Percentiles rank a stretch among this genome's conserved stretches.
Evolutionary conservation across 2,888 invertebrate genomes (phyloP).

Genomic region (Anthophora plumipes): DNA sequence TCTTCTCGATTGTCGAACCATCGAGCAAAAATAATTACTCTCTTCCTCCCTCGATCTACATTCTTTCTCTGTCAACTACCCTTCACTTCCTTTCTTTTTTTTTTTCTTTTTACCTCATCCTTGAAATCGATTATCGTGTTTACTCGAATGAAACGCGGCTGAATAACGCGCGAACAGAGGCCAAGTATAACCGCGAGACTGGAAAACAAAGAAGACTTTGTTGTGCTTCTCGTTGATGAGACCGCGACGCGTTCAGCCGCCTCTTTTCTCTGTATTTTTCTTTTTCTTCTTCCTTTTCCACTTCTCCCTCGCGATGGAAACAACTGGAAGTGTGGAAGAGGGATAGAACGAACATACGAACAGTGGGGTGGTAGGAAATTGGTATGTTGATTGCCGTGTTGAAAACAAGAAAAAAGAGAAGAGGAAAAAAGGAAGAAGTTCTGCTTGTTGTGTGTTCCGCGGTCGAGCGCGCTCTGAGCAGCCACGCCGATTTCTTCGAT

Average conservation of each 20-base stretch:
- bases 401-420: constrained; percentile 17
- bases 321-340: neutral
- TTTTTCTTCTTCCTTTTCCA: constrained; percentile 12
- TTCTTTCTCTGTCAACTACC: constrained; percentile 20
- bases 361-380: constrained; percentile 56
- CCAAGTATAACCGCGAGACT: constrained; percentile 55
- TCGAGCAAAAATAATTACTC: constrained; percentile 27
- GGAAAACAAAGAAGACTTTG: constrained; percentile 73
- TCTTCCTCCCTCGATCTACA: constrained; percentile 13
- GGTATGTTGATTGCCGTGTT: constrained; percentile 63
- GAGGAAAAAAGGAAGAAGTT: constrained; percentile 13
- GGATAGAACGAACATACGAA: constrained; percentile 15
- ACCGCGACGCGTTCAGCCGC: constrained; percentile 55
- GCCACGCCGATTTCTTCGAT: constrained; percentile 18
- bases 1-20: no score
- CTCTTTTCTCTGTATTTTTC: constrained; percentile 25
- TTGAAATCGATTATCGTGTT: constrained; percentile 73
- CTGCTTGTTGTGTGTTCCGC: constrained; percentile 44
- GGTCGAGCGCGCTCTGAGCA: constrained; percentile 3
- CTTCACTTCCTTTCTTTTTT: neutral
- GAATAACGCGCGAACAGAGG: constrained; percentile 59
- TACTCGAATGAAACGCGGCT: constrained; percentile 69
- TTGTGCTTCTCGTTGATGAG: constrained; percentile 59
- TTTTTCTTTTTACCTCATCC: constrained; percentile 31
- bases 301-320: constrained; percentile 9